Conservation (phyloP, 2,797 vertebrate genomes). For the Onychomys torridus region DNA sequence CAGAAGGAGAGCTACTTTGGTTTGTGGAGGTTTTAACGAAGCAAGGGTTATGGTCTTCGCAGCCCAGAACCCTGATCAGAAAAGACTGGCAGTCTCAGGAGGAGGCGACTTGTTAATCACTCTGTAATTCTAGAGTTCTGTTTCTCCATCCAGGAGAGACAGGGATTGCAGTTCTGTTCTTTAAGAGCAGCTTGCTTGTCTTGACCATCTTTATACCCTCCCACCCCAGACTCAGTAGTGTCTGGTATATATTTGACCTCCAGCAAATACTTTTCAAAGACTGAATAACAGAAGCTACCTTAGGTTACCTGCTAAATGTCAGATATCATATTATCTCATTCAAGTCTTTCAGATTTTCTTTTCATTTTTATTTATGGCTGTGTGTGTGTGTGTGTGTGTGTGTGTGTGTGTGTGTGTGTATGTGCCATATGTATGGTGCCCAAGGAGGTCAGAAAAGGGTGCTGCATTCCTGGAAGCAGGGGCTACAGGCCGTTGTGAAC, state of each 20-base stretch:
- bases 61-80: not conserved
- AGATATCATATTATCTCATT: not conserved
- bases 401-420: not conserved
- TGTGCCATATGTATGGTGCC: not conserved
- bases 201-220: not conserved
- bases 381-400: not conserved
- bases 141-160: slow-evolving; percentile 16
- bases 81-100: not conserved
- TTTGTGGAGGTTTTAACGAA: not conserved
- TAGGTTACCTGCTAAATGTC: not conserved
- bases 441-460: not conserved
- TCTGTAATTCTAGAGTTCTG: not conserved
- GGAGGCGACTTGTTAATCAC: not conserved
- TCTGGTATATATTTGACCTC: slow-evolving; percentile 40
- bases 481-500: not conserved
- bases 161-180: not conserved
- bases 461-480: not conserved
- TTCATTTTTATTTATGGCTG: not conserved
- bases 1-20: not conserved
- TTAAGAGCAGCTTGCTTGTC: not conserved
- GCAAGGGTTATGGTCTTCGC: not conserved
- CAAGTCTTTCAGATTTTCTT: not conserved
- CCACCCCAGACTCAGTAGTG: not conserved
- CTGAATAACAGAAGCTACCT: slow-evolving; percentile 32
- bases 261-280: slow-evolving; percentile 56